phyloP scores from a whole-genome alignment of 2,888 invertebrate species.

The Mimumesa dahlbomi region DNA sequence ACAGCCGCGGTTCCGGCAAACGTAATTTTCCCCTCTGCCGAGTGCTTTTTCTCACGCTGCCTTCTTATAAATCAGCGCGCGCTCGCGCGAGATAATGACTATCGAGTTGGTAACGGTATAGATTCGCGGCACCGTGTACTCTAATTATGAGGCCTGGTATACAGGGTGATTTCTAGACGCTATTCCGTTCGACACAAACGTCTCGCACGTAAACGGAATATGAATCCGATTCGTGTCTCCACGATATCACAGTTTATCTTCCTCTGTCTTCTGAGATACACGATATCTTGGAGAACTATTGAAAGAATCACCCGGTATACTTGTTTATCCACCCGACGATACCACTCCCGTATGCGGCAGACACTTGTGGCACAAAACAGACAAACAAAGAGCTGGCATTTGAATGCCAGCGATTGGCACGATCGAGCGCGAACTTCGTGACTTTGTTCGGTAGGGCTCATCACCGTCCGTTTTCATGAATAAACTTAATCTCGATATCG shows the following conservation, averaged over 20 bases:
- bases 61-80: conserved; percentile 36
- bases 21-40: conserved; percentile 20
- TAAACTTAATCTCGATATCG: too few species aligned
- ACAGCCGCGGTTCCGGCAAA: conserved; percentile 28
- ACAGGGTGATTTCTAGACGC: too few species aligned
- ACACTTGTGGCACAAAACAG: conserved; percentile 47
- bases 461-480: conserved; percentile 3
- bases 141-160: conserved; percentile 44
- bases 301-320: too few species aligned
- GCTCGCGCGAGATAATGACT: conserved; percentile 26
- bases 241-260: too few species aligned
- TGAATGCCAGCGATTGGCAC: conserved; percentile 69
- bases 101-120: conserved; percentile 12
- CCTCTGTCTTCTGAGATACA: too few species aligned
- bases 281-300: too few species aligned
- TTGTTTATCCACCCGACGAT: conserved; percentile 2
- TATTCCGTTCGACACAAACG: too few species aligned
- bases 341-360: conserved; percentile 25
- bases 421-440: conserved; percentile 53
- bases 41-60: conserved; percentile 59
- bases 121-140: conserved; percentile 14
- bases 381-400: conserved; percentile 74
- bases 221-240: too few species aligned
- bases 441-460: conserved; percentile 34
- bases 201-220: too few species aligned